Percentiles rank a stretch among this genome's conserved stretches.
Conservation (phyloP, 1,140 invertebrate genomes). For the Archivesica marissinica region DNA sequence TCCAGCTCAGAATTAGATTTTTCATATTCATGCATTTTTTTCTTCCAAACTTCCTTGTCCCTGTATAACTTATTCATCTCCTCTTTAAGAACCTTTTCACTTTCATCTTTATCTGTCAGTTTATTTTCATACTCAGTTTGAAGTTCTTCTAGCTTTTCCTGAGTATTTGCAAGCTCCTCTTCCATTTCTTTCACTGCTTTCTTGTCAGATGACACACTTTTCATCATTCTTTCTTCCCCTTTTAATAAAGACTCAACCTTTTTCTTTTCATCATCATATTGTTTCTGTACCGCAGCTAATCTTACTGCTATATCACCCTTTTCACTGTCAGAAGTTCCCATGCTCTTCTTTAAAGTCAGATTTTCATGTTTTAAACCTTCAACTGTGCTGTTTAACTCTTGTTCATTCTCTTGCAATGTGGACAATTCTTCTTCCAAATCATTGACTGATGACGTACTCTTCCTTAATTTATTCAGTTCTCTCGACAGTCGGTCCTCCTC, state of each 20-base stretch:
- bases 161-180: constrained; percentile 56
- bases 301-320: constrained; percentile 60
- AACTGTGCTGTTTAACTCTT: constrained; percentile 60
- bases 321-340: constrained; percentile 43
- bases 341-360: constrained; percentile 36
- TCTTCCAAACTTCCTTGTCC: constrained; percentile 59
- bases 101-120: constrained; percentile 58
- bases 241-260: constrained; percentile 65
- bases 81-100: constrained; percentile 58
- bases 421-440: constrained; percentile 51
- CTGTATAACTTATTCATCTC: constrained; percentile 57
- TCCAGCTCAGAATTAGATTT: constrained; percentile 57
- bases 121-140: constrained; percentile 66
- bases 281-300: constrained; percentile 35
- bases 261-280: constrained; percentile 65
- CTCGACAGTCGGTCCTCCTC: constrained; percentile 71
- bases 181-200: constrained; percentile 62
- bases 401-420: constrained; percentile 58
- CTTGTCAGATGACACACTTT: constrained; percentile 63
- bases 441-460: constrained; percentile 37
- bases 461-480: constrained; percentile 64
- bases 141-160: constrained; percentile 59
- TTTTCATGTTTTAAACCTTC: constrained; percentile 65
- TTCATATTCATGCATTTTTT: constrained; percentile 62
- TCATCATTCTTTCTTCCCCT: constrained; percentile 65